Conservation (phyloP, 1,140 invertebrate species). For the Drosophila arizonae region DNA sequence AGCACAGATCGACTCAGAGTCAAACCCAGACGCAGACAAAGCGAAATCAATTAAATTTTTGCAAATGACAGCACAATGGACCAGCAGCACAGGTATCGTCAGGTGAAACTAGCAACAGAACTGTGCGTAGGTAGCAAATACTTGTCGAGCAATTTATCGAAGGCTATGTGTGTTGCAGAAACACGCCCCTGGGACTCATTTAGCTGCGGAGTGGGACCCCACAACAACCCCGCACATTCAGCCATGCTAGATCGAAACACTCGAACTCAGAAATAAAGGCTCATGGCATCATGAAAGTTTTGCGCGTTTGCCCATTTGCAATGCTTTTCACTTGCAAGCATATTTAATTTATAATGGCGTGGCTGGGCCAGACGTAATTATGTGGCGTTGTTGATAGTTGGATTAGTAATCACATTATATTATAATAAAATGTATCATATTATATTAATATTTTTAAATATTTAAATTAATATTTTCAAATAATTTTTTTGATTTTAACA, state of each 20-base stretch:
- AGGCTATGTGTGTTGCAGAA: slow-evolving; percentile 30
- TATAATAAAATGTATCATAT: no score
- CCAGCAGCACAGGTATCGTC: slow-evolving; percentile 34
- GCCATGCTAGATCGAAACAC: not conserved
- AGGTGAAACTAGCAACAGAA: slow-evolving; percentile 10
- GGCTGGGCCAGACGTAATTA: not conserved
- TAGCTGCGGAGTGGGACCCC: slow-evolving; percentile 28
- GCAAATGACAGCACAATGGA: slow-evolving; percentile 47
- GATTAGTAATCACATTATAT: no score
- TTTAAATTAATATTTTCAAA: no score
- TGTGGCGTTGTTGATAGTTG: no score
- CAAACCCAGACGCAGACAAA: slow-evolving; percentile 7
- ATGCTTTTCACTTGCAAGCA: slow-evolving; percentile 4
- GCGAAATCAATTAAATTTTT: slow-evolving; percentile 68
- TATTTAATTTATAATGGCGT: slow-evolving; percentile 21
- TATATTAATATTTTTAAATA: no score
- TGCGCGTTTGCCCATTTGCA: slow-evolving; percentile 21
- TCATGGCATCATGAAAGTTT: not conserved
- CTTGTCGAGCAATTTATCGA: slow-evolving; percentile 26
- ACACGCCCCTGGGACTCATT: slow-evolving; percentile 67
- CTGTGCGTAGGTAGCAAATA: slow-evolving; percentile 8
- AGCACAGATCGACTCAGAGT: no score
- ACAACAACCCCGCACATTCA: slow-evolving; percentile 11
- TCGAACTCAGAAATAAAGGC: not conserved
- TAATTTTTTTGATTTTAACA: no score